phyloP scores from a whole-genome alignment of 2,797 vertebrate species.

The Micrastur ruficollis region DNA sequence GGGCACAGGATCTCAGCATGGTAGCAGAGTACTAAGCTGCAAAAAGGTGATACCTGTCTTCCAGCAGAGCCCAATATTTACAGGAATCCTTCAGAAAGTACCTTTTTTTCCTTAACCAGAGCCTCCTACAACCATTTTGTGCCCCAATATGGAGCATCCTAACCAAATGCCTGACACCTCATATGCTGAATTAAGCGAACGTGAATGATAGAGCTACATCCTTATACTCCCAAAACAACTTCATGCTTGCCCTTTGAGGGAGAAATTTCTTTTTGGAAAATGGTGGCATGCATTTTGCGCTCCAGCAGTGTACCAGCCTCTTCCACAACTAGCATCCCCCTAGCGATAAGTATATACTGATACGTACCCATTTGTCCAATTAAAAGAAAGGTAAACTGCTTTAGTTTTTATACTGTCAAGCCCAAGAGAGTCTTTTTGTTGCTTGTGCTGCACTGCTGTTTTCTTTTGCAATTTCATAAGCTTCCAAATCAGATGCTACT shows the following conservation, averaged over 20 bases:
- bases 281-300: neutral
- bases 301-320: neutral
- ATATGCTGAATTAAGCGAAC: neutral
- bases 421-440: neutral
- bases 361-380: neutral
- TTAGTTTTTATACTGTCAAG: neutral
- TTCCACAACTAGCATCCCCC: neutral
- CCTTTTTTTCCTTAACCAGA: neutral
- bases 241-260: neutral
- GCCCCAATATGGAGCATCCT: neutral
- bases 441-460: neutral
- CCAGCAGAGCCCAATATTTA: neutral
- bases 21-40: neutral
- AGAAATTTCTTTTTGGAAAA: neutral
- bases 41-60: neutral
- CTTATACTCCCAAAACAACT: neutral
- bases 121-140: neutral
- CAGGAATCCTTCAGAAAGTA: neutral
- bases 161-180: neutral
- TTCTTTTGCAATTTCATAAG: neutral
- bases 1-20: neutral
- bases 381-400: neutral
- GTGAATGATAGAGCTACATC: neutral
- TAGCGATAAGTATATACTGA: neutral
- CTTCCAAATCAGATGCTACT: neutral